Evolutionary conservation across 2,888 invertebrate species (phyloP).

Genomic region (Athrips mouffetella): DNA sequence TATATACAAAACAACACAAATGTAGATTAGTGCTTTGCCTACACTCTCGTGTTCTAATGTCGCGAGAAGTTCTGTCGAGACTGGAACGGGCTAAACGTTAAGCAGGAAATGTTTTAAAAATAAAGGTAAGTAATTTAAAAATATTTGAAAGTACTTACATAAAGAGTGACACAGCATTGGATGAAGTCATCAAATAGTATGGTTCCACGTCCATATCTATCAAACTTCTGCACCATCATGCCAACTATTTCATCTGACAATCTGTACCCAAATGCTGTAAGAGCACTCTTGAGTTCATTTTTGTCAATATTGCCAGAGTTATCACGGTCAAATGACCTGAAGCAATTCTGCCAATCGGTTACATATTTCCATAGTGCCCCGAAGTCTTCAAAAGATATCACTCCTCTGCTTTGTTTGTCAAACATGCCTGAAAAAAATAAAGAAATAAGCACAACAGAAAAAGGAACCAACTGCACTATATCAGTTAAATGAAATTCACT

Average conservation of each 20-base stretch:
- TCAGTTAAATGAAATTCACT: too few relatives aligned
- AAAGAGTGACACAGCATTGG: slow-evolving; percentile 94
- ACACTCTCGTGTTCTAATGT: too few relatives aligned
- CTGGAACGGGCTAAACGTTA: too few relatives aligned
- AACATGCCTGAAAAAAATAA: slow-evolving; percentile 89
- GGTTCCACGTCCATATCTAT: slow-evolving; percentile 92
- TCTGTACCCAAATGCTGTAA: slow-evolving; percentile 93
- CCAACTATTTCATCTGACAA: slow-evolving; percentile 89
- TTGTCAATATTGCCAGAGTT: slow-evolving; percentile 95
- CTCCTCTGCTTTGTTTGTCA: slow-evolving; percentile 92
- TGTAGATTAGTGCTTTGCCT: too few relatives aligned
- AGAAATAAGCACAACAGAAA: too few relatives aligned
- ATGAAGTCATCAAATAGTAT: slow-evolving; percentile 99
- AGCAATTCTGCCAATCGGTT: slow-evolving; percentile 98
- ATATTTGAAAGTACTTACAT: slow-evolving; percentile 83
- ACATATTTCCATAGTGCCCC: slow-evolving; percentile 98
- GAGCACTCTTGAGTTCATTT: slow-evolving; percentile 92
- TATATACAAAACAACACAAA: too few relatives aligned
- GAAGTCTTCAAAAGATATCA: slow-evolving; percentile 96
- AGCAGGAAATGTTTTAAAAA: too few relatives aligned
- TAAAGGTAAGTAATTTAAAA: too few relatives aligned
- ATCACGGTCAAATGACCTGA: slow-evolving; percentile 95
- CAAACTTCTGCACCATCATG: slow-evolving; percentile 93
- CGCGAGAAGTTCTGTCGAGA: too few relatives aligned
- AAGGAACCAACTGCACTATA: background rate